phyloP scores from a whole-genome alignment of 2,888 invertebrate species.

The Chironomus tentans region DNA sequence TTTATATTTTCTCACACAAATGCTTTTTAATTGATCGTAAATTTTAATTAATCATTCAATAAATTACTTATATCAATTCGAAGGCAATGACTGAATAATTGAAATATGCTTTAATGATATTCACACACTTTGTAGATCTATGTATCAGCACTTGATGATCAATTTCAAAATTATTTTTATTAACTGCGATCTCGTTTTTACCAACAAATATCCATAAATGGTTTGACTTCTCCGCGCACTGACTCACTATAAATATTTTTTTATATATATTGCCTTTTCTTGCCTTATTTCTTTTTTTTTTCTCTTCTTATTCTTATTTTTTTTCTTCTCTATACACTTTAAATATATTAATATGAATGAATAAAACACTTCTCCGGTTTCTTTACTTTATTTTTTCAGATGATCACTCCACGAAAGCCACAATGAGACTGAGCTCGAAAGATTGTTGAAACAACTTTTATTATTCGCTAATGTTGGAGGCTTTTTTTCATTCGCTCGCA shows the following conservation, averaged over 20 bases:
- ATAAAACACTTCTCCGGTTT: neutral
- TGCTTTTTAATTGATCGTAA: neutral
- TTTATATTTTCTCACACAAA: neutral
- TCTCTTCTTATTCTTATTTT: slow-evolving; percentile 1
- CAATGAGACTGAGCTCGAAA: slow-evolving; percentile 24
- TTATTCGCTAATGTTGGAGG: slow-evolving; percentile 22
- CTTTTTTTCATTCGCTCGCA: slow-evolving; percentile 4
- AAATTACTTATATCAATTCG: neutral
- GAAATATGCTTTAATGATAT: slow-evolving; percentile 4
- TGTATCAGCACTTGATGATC: neutral
- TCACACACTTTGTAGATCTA: neutral
- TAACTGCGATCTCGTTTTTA: neutral
- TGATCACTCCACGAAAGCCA: slow-evolving; percentile 25
- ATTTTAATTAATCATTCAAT: neutral
- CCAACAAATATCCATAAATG: slow-evolving; percentile 23
- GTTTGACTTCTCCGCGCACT: slow-evolving; percentile 19
- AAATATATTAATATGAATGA: neutral
- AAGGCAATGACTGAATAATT: neutral
- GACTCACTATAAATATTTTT: slow-evolving; percentile 18
- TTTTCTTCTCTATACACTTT: slow-evolving; percentile 9
- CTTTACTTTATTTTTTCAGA: neutral
- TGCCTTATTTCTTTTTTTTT: slow-evolving; percentile 20
- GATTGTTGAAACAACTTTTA: slow-evolving; percentile 26
- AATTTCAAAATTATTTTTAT: neutral
- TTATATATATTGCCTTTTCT: slow-evolving; percentile 15